Evolutionary conservation across 1,140 invertebrate species (phyloP).

Genomic region (Marisa cornuarietis): DNA sequence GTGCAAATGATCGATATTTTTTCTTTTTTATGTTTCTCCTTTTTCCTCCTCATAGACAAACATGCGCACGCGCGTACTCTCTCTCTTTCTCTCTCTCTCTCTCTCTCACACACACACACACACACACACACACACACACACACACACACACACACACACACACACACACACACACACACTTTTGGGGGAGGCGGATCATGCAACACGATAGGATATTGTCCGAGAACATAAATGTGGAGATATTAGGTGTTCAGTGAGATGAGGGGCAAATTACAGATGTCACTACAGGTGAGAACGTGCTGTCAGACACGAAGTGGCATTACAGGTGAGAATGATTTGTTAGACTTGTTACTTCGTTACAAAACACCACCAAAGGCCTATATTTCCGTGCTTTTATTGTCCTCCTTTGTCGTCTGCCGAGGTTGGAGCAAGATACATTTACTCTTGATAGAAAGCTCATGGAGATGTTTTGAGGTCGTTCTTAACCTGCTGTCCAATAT

Average conservation of each 20-base stretch:
- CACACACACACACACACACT: constrained; percentile 3
- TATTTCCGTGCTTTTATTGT: too few species aligned
- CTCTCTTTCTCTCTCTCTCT: too few species aligned
- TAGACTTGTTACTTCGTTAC: too few species aligned
- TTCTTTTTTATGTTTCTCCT: not conserved
- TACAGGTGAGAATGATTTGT: not conserved
- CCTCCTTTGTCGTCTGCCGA: too few species aligned
- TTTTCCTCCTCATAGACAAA: not conserved
- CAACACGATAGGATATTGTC: not conserved
- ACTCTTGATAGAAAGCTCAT: too few species aligned
- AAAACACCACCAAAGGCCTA: too few species aligned
- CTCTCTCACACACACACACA: not conserved
- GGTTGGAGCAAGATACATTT: too few species aligned
- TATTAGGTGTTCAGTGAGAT: not conserved
- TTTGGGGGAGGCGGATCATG: not conserved
- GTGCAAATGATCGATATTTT: not conserved
- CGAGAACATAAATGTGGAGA: not conserved
- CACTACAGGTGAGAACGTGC: not conserved
- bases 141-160: not conserved
- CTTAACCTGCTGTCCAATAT: too few species aligned
- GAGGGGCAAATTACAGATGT: not conserved
- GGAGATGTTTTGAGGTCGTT: too few species aligned
- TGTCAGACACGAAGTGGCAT: not conserved
- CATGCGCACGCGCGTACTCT: not conserved
- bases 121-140: constrained; percentile 2